Base-by-base conservation (phyloP, 2,888 invertebrate genomes). In the Lepidonotus clava region DNA sequence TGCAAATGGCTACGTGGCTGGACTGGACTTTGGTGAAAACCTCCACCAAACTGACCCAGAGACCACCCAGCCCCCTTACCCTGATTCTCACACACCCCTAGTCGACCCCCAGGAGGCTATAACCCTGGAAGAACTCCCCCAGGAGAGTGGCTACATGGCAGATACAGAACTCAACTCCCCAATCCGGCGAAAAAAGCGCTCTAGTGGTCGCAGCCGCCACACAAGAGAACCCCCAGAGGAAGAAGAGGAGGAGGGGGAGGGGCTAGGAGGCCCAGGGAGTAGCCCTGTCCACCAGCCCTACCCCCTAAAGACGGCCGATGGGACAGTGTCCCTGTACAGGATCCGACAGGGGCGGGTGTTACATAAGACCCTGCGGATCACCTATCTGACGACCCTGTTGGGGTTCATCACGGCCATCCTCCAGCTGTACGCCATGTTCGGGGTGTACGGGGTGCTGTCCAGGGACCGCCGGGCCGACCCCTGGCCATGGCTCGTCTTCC, bases 401-500 rank as follows among this genome's bases (percentile, higher is more conserved):
- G 95, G 95, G 71, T 94, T 95, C 36, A 88, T 95, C n/a, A 92
- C 95, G 24, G 95, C 95, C 88, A 90, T 95, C 32, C 93, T 95
- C 24, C 95, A 95, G 88, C 92, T 95, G 34, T 94, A 94, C 86
- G 94, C 95, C 85, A 94, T 95, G 88, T 95, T 95, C 89, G 95
- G 95, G 85, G 95, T 95, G 66, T 95, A 95, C 87, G 95, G 95
- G 1, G 91, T 94, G 36, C 90, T 93, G 67, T 91, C 92, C 83
- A 88, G 87, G 71, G 87, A 90, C 91, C 92, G 87, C 90, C 71
- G 88, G 36, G 90, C 93, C 51, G 93, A 95, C 83, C 94, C 95
- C 14, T 95, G 95, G 95, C 95, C 95, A 0, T 96, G 96, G 96
- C 94, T 95, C 83, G 91, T 95, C 38, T 95, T 95, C 90, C 95